Percentiles rank a stretch among this genome's conserved stretches.
phyloP scores from a whole-genome alignment of 2,797 vertebrate genomes.

The Telmatherina bonti region DNA sequence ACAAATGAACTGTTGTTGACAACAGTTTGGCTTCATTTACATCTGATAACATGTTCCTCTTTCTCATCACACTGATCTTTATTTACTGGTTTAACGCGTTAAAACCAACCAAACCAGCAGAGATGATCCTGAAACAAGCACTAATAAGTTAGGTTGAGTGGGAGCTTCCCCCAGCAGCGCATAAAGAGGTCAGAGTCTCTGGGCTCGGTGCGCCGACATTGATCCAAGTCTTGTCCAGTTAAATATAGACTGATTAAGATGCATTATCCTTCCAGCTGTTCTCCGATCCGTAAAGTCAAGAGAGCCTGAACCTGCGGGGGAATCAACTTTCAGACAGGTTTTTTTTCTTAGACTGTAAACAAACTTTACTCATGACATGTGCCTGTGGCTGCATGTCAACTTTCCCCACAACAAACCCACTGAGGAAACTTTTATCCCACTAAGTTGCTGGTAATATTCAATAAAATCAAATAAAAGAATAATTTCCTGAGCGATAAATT shows the following conservation, averaged over 20 bases:
- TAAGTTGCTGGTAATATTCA: too few species aligned
- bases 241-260: constrained; percentile 55
- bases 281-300: background rate
- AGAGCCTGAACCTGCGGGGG: background rate
- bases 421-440: too few species aligned
- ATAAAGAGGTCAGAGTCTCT: constrained; percentile 8
- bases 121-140: background rate
- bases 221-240: constrained; percentile 28
- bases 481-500: too few species aligned
- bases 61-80: background rate
- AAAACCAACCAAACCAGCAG: background rate
- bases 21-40: background rate
- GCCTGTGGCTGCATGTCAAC: too few species aligned
- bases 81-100: background rate
- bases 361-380: background rate
- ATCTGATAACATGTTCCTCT: background rate
- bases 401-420: too few species aligned
- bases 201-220: constrained; percentile 23
- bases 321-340: background rate
- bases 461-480: too few species aligned
- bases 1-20: too few species aligned
- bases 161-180: background rate
- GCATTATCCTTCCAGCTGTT: constrained; percentile 50
- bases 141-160: background rate
- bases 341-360: background rate